Base-by-base conservation (phyloP, 2,113 vertebrate species). In the Phocoena sinus region DNA sequence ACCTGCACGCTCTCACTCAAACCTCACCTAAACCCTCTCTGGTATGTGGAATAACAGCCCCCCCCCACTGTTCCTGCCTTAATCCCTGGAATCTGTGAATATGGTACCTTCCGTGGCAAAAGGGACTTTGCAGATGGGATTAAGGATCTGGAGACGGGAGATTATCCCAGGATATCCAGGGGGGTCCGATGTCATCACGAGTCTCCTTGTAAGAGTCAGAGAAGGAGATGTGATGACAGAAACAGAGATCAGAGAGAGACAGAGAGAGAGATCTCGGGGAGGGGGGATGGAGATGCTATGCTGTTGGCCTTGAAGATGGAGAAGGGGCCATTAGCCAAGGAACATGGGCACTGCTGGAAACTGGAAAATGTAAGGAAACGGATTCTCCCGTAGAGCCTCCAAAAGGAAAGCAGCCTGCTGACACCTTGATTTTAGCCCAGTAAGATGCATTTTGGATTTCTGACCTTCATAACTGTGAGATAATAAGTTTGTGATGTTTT, bases 31-130 rank as follows among this genome's bases (percentile, higher is more conserved):
- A 2, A 28, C 25, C 31, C 15, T 71, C 36, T 28, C 4, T 2
- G 56, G 33, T 7, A 7, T 44, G 44, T 7, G 38, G 21, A 13
- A 36, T 4, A 6, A 28, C 0, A 14, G 3, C 10, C 38, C 11
- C 47, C 47, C 41, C 0, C 99, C 98, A 20, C 99, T 98, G 74
- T 99, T 99, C 98, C 99, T 62, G 97, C 99, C 98, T 98, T 99
- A 9, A 50, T 41, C 50, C 65, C 44, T 23, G 60, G 53, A 50
- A 18, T n/a, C 74, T 8, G 2, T 7, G 68, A 20, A 14, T 12
- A 8, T 8, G 21, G 26, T 33, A 26, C 20, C 6, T 71, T 20
- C 50, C 0, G 0, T 23, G 31, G 36, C 73, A 28, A 71, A 38
- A 68, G 28, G 41, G 58, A 47, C 63, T 73, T 65, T 58, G 58